Evolutionary conservation across 2,888 invertebrate species (phyloP), one percentile per base, ranked within the genome.

Genomic region (Ecdyonurus torrentis): DNA sequence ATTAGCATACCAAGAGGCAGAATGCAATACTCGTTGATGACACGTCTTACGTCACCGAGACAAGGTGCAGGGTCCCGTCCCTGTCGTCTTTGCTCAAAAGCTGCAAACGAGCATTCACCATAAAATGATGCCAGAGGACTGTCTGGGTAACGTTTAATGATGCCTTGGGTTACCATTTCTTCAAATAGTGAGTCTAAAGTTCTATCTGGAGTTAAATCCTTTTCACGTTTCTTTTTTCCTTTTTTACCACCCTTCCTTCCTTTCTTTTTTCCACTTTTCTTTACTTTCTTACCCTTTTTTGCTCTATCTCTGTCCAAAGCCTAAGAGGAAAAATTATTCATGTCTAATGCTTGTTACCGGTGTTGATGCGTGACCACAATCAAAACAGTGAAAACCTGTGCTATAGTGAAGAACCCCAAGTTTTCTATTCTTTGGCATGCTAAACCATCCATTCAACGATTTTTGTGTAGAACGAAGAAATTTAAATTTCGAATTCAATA

Each of bases 101-200:
- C 81, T 58, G 79, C 79, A 70, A 81, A 85, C 65, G 81, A 83
- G 64, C 80, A 79, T 69, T 89, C 88, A 0, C 90, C 90, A 71
- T 81, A 78, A 71, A 81, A 87, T 61, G 87, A 84, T 15, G 80
- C 77, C 60, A 91, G 72, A 0, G 74, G 75, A 0, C 76, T 74
- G 61, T 72, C 75, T 0, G 84, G 84, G 71, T 85, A 85, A 61
- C 81, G 78, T 67, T 74, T 79, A 61, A 91, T 83, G 64, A 91
- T 84, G 3, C 85, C 85, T 68, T 81, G 79, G 69, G 83, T 80
- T 2, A 84, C 84, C 64, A 91, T 76, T 70, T 83, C 81, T 72
- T 87, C 85, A 69, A 87, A 89, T 69, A 90, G 77, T n/a, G 80
- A 79, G 68, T 82, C 83, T 0, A 81, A 77, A 1, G 77, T 74